phyloP scores from a whole-genome alignment of 2,797 vertebrate species.

The Antrozous pallidus region DNA sequence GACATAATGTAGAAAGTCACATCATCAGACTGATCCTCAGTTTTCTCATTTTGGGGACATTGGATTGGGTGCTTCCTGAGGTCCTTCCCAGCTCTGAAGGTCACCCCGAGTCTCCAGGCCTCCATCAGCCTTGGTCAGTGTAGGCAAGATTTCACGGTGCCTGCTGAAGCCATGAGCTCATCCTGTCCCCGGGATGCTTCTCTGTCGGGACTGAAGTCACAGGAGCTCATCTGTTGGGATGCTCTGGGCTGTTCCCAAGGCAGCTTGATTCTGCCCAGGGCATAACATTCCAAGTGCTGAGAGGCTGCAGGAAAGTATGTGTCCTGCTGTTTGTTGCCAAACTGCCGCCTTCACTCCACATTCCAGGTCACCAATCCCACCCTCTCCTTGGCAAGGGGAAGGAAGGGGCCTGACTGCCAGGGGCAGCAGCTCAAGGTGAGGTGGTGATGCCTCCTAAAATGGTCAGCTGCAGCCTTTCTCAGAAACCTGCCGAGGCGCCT shows the following conservation, averaged over 20 bases:
- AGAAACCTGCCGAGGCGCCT: background rate
- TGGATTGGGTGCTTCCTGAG: background rate
- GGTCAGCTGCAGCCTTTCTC: conserved; percentile 43
- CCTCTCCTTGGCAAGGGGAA: conserved; percentile 50
- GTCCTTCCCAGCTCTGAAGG: background rate
- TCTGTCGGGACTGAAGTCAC: background rate
- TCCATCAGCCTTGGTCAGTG: background rate
- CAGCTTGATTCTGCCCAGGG: conserved; percentile 36
- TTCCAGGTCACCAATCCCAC: conserved; percentile 33
- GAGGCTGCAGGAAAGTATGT: conserved; percentile 59
- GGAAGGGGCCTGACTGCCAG: background rate
- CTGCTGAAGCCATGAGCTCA: conserved; percentile 14
- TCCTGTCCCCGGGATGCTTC: background rate
- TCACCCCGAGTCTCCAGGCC: background rate
- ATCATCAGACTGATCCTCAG: background rate
- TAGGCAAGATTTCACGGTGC: background rate
- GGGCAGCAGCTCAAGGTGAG: background rate
- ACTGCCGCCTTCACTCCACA: background rate
- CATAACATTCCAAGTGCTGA: conserved; percentile 53
- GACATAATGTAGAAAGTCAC: background rate
- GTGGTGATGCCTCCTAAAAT: conserved; percentile 66
- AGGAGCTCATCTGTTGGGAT: conserved; percentile 21
- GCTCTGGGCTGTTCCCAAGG: conserved; percentile 22
- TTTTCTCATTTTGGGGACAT: background rate
- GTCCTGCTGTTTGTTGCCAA: conserved; percentile 55